phyloP scores from a whole-genome alignment of 2,113 vertebrate genomes.

The Neoarius graeffei region DNA sequence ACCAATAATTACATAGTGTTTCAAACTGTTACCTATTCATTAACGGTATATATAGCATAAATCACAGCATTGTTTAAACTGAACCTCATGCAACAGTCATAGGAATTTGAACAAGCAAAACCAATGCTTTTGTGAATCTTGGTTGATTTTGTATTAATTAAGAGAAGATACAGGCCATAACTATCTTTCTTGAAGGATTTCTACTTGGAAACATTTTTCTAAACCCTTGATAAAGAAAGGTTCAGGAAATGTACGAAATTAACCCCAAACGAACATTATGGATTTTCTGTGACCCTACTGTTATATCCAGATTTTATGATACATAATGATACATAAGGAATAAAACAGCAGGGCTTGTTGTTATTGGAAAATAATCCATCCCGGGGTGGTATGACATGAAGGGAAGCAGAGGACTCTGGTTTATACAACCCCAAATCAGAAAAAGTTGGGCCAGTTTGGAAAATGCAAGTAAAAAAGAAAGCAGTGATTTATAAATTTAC shows the following conservation, averaged over 20 bases:
- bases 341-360: not conserved
- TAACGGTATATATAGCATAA: slow-evolving; percentile 2
- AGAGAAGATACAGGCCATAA: not conserved
- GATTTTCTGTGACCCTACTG: not conserved
- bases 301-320: not conserved
- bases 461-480: no score
- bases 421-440: not conserved
- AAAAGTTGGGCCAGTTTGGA: no score
- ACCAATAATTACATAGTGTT: slow-evolving; percentile 8
- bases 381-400: not conserved
- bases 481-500: no score
- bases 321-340: not conserved
- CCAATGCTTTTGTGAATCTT: not conserved
- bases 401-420: not conserved
- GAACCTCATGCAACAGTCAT: not conserved
- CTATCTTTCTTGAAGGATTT: not conserved
- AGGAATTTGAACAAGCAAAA: not conserved
- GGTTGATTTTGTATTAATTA: not conserved
- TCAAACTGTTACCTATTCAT: not conserved
- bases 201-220: not conserved
- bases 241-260: not conserved
- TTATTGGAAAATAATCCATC: not conserved
- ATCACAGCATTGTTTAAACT: slow-evolving; percentile 1
- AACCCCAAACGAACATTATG: not conserved
- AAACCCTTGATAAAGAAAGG: not conserved